Conservation (phyloP, 2,888 invertebrate species). For the Gnatocerus cornutus region DNA sequence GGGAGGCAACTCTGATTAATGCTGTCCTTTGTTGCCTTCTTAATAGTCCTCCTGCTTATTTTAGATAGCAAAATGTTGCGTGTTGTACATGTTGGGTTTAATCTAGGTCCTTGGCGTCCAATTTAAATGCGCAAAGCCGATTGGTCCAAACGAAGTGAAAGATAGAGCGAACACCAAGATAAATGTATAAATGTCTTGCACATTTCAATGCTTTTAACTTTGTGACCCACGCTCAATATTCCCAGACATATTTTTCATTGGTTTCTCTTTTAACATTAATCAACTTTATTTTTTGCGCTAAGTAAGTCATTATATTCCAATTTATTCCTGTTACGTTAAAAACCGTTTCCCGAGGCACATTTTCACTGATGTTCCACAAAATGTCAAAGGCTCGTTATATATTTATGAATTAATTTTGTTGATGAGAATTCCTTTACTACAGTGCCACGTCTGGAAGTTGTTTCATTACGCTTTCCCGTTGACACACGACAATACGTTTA, state of each 20-base stretch:
- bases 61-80: conserved; percentile 24
- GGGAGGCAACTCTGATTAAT: conserved; percentile 16
- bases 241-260: too few relatives aligned
- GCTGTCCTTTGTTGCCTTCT: conserved; percentile 16
- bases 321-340: background rate
- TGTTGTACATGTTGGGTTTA: conserved; percentile 21
- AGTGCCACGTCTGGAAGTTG: conserved; percentile 18
- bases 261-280: background rate
- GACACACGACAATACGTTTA: conserved; percentile 21
- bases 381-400: conserved; percentile 16
- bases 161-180: conserved; percentile 5
- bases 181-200: background rate
- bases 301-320: background rate
- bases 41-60: conserved; percentile 4
- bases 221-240: too few relatives aligned
- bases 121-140: conserved; percentile 17
- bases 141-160: conserved; percentile 7
- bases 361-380: background rate
- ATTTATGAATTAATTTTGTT: conserved; percentile 28
- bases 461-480: conserved; percentile 18
- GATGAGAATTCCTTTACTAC: conserved; percentile 18
- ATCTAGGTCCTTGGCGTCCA: conserved; percentile 16
- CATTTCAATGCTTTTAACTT: background rate
- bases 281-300: conserved; percentile 4
- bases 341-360: background rate